Evolutionary conservation across 2,888 invertebrate genomes (phyloP).

Genomic region (Melanchra persicariae): DNA sequence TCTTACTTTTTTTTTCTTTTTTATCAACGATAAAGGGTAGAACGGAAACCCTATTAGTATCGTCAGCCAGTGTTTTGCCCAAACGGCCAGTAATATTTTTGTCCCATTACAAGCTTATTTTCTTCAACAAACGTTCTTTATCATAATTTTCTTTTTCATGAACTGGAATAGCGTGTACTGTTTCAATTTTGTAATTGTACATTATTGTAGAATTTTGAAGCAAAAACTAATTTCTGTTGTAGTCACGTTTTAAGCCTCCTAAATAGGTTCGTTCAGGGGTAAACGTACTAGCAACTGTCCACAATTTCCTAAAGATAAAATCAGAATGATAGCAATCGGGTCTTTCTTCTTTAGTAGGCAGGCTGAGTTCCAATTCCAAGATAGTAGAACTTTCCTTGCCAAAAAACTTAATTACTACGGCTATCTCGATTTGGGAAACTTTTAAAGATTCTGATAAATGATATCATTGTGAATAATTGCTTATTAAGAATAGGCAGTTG

Average conservation of each 20-base stretch:
- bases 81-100: constrained; percentile 1
- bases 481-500: neutral
- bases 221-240: constrained; percentile 30
- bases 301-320: constrained; percentile 23
- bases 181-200: constrained; percentile 11
- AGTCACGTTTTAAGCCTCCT: constrained; percentile 19
- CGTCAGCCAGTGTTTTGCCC: neutral
- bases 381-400: constrained; percentile 32
- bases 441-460: constrained; percentile 23
- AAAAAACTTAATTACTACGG: constrained; percentile 46
- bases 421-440: constrained; percentile 22
- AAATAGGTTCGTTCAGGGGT: neutral
- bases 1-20: constrained; percentile 26
- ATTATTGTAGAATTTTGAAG: neutral
- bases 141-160: constrained; percentile 13
- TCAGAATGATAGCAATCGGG: constrained; percentile 20
- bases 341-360: constrained; percentile 16
- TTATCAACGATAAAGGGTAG: constrained; percentile 35
- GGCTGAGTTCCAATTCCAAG: constrained; percentile 44
- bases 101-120: neutral
- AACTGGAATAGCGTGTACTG: constrained; percentile 16
- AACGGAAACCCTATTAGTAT: constrained; percentile 28
- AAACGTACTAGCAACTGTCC: constrained; percentile 23
- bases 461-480: constrained; percentile 11
- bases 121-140: neutral